phyloP scores from a whole-genome alignment of 2,888 invertebrate genomes.

The Luffia ferchaultella region DNA sequence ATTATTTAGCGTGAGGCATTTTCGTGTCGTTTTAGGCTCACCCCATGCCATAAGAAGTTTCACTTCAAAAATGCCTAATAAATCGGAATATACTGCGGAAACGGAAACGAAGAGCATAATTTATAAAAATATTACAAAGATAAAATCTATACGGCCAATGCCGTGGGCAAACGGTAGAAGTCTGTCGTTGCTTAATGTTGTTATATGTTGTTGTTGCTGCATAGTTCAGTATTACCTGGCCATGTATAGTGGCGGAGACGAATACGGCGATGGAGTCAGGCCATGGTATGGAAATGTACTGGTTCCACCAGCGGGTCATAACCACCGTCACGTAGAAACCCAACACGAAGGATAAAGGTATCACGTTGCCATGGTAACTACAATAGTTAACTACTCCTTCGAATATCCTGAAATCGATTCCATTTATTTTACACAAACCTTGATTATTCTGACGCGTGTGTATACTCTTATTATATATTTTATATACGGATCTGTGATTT shows the following conservation, averaged over 20 bases:
- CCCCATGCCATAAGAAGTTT: too few species aligned
- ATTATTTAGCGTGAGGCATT: too few species aligned
- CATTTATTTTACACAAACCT: slow-evolving; percentile 1
- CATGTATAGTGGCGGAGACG: slow-evolving; percentile 83
- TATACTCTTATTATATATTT: too few species aligned
- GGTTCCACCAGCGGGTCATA: slow-evolving; percentile 93
- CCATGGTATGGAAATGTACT: slow-evolving; percentile 85
- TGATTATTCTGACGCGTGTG: background rate
- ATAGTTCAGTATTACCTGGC: slow-evolving; percentile 61
- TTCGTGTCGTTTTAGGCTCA: too few species aligned
- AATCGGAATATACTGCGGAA: too few species aligned
- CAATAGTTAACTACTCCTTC: slow-evolving; percentile 87
- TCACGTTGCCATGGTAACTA: slow-evolving; percentile 84
- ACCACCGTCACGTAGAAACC: slow-evolving; percentile 95
- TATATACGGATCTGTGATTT: too few species aligned
- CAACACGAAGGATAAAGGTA: slow-evolving; percentile 91
- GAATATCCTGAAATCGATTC: slow-evolving; percentile 75
- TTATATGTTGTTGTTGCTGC: too few species aligned
- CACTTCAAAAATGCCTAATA: too few species aligned
- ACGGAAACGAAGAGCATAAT: too few species aligned
- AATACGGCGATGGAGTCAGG: slow-evolving; percentile 89
- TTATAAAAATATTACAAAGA: too few species aligned
- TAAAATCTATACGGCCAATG: too few species aligned
- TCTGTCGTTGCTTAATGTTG: background rate
- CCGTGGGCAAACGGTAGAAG: background rate